Conservation (phyloP, 2,888 invertebrate genomes). For the Drosophila seclusa region DNA sequence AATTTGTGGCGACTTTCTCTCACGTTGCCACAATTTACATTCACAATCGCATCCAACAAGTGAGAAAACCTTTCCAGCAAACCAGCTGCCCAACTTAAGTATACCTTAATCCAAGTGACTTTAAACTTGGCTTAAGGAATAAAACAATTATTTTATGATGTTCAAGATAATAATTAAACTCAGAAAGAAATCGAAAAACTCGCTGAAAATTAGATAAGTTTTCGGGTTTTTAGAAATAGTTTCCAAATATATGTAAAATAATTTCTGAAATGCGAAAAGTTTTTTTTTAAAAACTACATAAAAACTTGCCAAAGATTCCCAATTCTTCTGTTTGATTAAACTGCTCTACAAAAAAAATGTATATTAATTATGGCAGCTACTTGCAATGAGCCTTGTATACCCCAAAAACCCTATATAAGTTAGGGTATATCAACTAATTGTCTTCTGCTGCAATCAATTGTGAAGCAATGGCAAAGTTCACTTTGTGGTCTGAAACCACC, state of each 20-base stretch:
- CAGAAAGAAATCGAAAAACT: neutral
- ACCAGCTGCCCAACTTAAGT: neutral
- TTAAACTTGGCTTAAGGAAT: neutral
- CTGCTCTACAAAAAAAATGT: neutral
- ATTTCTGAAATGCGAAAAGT: too few species aligned
- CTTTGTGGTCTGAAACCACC: constrained; percentile 21
- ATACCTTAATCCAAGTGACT: neutral
- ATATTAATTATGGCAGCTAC: neutral
- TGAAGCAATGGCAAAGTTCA: constrained; percentile 38
- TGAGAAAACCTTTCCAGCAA: neutral
- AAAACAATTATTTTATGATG: neutral
- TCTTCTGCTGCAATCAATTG: constrained; percentile 37
- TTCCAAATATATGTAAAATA: neutral
- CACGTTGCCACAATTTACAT: constrained; percentile 30
- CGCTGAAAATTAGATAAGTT: neutral
- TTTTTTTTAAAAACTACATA: neutral
- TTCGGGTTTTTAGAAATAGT: neutral
- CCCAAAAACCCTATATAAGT: neutral
- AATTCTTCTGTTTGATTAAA: neutral
- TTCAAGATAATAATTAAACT: neutral
- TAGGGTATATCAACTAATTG: constrained; percentile 42
- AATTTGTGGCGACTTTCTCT: constrained; percentile 51
- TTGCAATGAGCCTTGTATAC: constrained; percentile 3
- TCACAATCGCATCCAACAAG: constrained; percentile 27
- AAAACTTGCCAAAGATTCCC: neutral